Base-by-base conservation (phyloP, 2,797 vertebrate species). In the Toxotes lorentzi region DNA sequence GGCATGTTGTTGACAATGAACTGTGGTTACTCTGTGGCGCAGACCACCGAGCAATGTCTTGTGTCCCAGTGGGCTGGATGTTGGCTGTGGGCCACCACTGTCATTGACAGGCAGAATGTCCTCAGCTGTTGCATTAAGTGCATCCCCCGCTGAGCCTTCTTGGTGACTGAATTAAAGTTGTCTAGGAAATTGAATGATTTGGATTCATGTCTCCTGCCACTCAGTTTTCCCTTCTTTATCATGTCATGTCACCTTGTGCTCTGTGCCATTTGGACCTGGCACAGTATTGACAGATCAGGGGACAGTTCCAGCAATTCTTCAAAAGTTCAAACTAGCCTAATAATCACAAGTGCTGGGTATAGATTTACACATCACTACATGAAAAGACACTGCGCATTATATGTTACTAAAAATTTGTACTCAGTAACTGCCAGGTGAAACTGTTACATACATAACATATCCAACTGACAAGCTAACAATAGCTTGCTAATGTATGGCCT, bases 71-170 rank as follows among this genome's bases (percentile, higher is more conserved):
- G 54, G 66, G 76, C 40, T 59, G 60, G 38, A 43, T 40, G 64
- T 35, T 72, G 73, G 65, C 38, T 47, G 10, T 30, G 5, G 50
- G 27, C 53, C 71, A 51, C 10, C 14, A 14, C 30, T 21, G 41
- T 60, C 62, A 23, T 2, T 51, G 32, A 69, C 41, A 58, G 64
- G 56, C 61, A 60, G 54, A 21, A 9, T 53, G 53, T 53, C 21
- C 58, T 68, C 61, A 78, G 51, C 72, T 76, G 79, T 40, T 77
- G 35, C 71, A 64, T 60, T 17, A 72, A 59, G 60, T 65, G 23
- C 12, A 63, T 51, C 40, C 38, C 51, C 38, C 13, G 21, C 38
- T 58, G 45, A 51, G 34, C 32, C n/a, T 27, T 43, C 10, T 38
- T 16, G 5, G 16, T 27, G 68, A 47, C 5, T 70, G 21, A 65